Evolutionary conservation across 1,140 invertebrate genomes (phyloP).

Genomic region (Diuraphis noxia): DNA sequence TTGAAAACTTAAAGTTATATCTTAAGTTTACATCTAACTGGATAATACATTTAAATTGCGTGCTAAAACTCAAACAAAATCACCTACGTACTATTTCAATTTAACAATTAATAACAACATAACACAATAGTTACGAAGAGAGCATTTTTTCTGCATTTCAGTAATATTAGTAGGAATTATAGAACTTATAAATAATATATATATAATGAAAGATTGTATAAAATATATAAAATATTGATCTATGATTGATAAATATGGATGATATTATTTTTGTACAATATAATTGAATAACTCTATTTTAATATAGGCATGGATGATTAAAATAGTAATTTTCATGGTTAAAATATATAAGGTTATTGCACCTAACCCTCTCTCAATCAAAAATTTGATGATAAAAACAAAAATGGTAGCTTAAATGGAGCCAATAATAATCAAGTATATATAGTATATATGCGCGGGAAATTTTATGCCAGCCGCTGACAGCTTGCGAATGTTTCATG

Average conservation of each 20-base stretch:
- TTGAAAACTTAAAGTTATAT: not conserved
- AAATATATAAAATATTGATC: no score
- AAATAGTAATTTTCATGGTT: not conserved
- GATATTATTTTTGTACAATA: not conserved
- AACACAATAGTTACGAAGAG: not conserved
- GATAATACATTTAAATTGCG: not conserved
- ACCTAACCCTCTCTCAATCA: no score
- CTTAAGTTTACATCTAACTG: not conserved
- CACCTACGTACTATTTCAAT: not conserved
- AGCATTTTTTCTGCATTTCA: not conserved
- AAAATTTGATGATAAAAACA: no score
- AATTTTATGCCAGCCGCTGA: no score
- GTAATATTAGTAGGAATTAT: not conserved
- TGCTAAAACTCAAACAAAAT: not conserved
- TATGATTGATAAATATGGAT: not conserved
- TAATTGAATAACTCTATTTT: not conserved
- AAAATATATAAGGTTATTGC: no score
- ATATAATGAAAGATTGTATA: no score
- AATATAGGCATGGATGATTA: not conserved
- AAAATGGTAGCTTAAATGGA: no score
- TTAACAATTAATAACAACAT: not conserved
- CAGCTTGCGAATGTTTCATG: no score
- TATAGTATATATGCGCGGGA: no score
- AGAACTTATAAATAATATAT: no score
- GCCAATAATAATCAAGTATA: no score